These are phyloP conservation scores for Machimus atricapillus DNA, from an alignment of 2,888 invertebrate genomes.

Conservation along the genomic window DNA sequence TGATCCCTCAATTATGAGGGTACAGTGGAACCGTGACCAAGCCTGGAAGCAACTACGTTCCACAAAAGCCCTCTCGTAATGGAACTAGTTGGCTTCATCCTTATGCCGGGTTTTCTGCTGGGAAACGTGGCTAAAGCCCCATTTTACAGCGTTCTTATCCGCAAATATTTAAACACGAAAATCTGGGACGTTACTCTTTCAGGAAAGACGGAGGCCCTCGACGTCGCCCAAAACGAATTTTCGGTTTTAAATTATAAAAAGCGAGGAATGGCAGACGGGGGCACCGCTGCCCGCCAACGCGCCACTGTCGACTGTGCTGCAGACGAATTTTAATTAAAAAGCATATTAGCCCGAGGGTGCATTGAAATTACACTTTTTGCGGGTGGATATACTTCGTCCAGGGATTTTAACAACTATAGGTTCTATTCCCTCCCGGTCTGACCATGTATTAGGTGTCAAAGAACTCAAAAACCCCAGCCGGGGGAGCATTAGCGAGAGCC, in stretches of 20 bases:
- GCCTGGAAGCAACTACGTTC: neutral
- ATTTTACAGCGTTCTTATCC: neutral
- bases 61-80: neutral
- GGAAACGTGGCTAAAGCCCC: neutral
- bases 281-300: neutral
- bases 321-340: constrained; percentile 42
- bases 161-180: constrained; percentile 10
- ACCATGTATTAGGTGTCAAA: constrained; percentile 33
- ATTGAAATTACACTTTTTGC: constrained; percentile 40
- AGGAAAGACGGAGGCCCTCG: neutral
- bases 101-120: neutral
- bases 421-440: neutral
- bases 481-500: neutral
- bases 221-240: neutral
- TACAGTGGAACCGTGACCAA: neutral
- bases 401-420: neutral
- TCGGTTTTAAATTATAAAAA: constrained; percentile 18
- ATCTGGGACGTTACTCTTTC: neutral
- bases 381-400: neutral
- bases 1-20: neutral
- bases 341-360: constrained; percentile 38
- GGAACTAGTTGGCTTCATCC: neutral
- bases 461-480: constrained; percentile 20
- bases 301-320: neutral
- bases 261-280: neutral